Evolutionary conservation across 1,140 invertebrate species (phyloP).

Genomic region (Drosophila murphyi): DNA sequence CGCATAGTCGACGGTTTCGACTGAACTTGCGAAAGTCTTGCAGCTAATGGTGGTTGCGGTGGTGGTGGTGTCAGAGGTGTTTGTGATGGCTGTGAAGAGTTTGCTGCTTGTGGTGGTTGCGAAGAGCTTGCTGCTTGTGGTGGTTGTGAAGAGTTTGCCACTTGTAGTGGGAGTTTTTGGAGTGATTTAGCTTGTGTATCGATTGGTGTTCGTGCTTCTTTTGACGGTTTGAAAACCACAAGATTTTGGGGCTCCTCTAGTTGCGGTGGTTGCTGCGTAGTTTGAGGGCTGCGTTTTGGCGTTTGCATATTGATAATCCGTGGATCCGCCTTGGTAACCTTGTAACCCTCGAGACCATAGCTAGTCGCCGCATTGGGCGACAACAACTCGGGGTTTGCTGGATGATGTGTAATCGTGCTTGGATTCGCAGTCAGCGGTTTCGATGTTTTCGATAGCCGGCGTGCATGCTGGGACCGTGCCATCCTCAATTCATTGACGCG

Average conservation of each 20-base stretch:
- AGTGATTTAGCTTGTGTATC: no score
- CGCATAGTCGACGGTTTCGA: no score
- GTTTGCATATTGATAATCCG: conserved; percentile 6
- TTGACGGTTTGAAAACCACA: no score
- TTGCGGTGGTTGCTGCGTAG: neutral
- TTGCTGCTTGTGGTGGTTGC: no score
- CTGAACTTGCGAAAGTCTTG: neutral
- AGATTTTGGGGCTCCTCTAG: no score
- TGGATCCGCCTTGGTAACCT: conserved; percentile 21
- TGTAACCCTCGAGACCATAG: conserved; percentile 29
- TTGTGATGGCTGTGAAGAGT: no score
- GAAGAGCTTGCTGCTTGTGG: no score
- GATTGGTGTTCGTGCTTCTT: no score
- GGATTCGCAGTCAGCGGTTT: neutral
- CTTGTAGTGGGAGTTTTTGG: no score
- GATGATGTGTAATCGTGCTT: neutral
- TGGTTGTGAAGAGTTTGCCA: no score
- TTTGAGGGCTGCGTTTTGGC: neutral
- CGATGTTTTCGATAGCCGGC: neutral
- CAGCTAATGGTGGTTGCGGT: no score
- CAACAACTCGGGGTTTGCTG: neutral
- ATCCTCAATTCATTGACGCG: conserved; percentile 37
- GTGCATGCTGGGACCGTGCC: neutral
- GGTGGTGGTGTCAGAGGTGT: no score
- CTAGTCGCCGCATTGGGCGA: conserved; percentile 24